Evolutionary conservation across 64 coral and sea anemone genomes (phyloP).

Genomic region (Porites lutea): DNA sequence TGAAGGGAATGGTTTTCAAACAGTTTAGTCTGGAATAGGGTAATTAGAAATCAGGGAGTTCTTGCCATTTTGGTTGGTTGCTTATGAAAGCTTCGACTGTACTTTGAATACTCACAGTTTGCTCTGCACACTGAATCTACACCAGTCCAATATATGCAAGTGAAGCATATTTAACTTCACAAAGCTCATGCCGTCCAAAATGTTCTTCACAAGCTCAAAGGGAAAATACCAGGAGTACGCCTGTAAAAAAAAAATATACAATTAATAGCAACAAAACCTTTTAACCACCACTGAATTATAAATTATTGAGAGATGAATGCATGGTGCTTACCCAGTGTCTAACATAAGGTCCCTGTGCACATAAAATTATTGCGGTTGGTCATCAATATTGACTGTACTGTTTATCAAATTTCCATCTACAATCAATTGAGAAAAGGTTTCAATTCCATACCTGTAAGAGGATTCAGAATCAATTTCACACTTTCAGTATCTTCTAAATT

Average conservation of each 20-base stretch:
- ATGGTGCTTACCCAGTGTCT: constrained; percentile 72
- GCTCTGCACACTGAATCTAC: constrained; percentile 82
- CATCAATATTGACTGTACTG: constrained; percentile 54
- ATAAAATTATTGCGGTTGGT: constrained; percentile 63
- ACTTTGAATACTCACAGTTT: constrained; percentile 61
- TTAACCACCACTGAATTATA: not conserved
- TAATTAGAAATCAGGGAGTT: too few species aligned
- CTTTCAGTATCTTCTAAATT: not conserved
- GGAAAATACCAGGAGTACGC: constrained; percentile 77
- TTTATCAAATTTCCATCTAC: constrained; percentile 67
- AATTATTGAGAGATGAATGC: not conserved
- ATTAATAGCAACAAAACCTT: not conserved
- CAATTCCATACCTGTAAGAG: constrained; percentile 71
- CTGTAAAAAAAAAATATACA: constrained; percentile 27
- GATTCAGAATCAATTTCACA: not conserved
- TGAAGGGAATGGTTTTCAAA: too few species aligned
- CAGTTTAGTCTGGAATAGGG: too few species aligned
- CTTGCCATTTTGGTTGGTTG: too few species aligned
- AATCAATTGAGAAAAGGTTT: constrained; percentile 86
- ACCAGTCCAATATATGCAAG: constrained; percentile 68
- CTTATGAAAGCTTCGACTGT: too few species aligned
- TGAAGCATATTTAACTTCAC: constrained; percentile 81
- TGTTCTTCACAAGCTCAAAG: constrained; percentile 74
- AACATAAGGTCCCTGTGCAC: constrained; percentile 82
- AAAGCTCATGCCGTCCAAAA: constrained; percentile 84